Evolutionary conservation across 2,888 invertebrate species (phyloP), one percentile per base, ranked within the genome.

Genomic region (Hybos culiciformis): DNA sequence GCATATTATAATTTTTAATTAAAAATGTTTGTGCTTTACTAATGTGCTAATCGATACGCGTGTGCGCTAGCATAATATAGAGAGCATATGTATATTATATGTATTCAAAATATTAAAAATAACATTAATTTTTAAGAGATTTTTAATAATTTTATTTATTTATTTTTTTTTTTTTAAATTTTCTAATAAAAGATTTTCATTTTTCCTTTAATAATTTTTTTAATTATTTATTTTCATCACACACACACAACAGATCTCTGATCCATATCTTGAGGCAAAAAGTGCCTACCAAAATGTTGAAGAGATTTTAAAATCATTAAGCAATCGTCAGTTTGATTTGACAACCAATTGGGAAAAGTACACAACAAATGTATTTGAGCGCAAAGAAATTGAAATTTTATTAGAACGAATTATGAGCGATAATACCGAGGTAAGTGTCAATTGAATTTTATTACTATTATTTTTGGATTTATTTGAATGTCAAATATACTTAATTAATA

Each of bases 281-380:
- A 72, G 75, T 58, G 78, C 81, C 50, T 69, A 74, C 58, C 63
- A 73, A 53, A 77, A 78, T 64, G 76, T 82, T 51, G 75, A 80
- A 62, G 74, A 77, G 45, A 70, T 79, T 53, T 67, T 82, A 61
- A 78, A 80, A 56, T 73, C 75, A 52, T 74, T 82, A 56, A 72
- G 74, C 51, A 72, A 73, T 62, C 69, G 77, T 49, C 77, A 79
- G 63, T 64, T 76, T 54, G 69, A 70, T 54, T 70, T 83, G 50
- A 76, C 76, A 49, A 75, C 77, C 50, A 75, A 75, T 58, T 80
- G 81, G 74, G 77, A 82, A 59, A 74, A 73, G 58, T 81, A 79
- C 75, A 76, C 78, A 56, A 75, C 74, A 46, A 75, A 72, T 48
- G 71, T 81, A 48, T 71, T 72, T 44, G 74, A 76, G 59, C 70